These are phyloP conservation scores for Pheosia gnoma DNA, from an alignment of 2,888 invertebrate species.

Conservation along the genomic window DNA sequence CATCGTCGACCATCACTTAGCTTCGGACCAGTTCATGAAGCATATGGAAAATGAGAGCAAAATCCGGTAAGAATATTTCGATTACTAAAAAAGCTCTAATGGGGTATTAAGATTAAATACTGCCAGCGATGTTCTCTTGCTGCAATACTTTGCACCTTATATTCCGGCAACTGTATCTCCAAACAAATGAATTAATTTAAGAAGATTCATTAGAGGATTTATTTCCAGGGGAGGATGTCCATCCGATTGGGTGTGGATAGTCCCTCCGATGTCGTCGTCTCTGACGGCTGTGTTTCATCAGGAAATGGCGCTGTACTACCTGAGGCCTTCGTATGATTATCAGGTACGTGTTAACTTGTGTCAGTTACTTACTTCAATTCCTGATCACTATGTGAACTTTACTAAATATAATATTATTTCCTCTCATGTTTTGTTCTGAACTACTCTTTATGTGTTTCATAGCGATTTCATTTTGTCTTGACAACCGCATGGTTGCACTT, in stretches of 20 bases:
- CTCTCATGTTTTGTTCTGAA: too few species aligned
- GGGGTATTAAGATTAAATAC: too few species aligned
- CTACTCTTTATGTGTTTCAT: too few species aligned
- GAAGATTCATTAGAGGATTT: background rate
- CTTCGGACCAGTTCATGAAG: constrained; percentile 97
- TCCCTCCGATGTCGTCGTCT: constrained; percentile 90
- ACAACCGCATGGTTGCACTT: too few species aligned
- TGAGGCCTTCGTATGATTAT: constrained; percentile 95
- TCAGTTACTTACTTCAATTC: too few species aligned
- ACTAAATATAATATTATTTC: too few species aligned
- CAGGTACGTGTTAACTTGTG: constrained; percentile 70
- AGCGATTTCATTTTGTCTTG: too few species aligned
- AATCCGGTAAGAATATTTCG: constrained; percentile 79
- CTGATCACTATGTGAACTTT: too few species aligned
- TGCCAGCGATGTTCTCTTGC: too few species aligned
- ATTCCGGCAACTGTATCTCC: too few species aligned
- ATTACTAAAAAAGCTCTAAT: too few species aligned
- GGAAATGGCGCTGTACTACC: constrained; percentile 94
- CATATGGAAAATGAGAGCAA: constrained; percentile 95
- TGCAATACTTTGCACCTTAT: background rate
- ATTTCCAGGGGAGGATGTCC: constrained; percentile 88
- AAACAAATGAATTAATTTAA: too few species aligned
- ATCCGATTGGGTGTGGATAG: constrained; percentile 93
- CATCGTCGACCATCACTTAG: constrained; percentile 97
- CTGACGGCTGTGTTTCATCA: constrained; percentile 91